Conservation (phyloP, 2,797 vertebrate species). For the Scarus forsteni region DNA sequence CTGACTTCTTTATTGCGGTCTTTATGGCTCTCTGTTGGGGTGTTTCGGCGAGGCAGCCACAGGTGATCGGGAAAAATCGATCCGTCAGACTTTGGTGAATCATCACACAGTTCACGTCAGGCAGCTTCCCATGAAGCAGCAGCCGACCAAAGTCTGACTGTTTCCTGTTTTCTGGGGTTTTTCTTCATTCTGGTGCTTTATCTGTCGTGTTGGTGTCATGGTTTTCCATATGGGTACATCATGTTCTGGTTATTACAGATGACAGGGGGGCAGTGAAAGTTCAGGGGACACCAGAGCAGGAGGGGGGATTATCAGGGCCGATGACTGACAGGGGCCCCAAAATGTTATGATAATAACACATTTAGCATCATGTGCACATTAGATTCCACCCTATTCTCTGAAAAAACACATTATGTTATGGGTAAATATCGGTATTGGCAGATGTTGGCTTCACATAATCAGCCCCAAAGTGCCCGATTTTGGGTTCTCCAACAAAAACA, state of each 20-base stretch:
- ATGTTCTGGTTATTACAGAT: slow-evolving; percentile 58
- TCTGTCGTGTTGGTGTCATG: not conserved
- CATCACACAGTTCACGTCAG: slow-evolving; percentile 11
- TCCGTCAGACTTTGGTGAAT: slow-evolving; percentile 23
- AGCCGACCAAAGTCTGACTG: accelerated
- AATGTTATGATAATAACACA: too few relatives aligned
- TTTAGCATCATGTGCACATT: too few relatives aligned
- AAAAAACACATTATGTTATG: too few relatives aligned
- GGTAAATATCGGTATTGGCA: too few relatives aligned
- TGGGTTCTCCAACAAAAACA: too few relatives aligned
- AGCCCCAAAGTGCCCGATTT: too few relatives aligned
- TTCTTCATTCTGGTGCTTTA: not conserved
- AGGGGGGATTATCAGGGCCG: too few relatives aligned
- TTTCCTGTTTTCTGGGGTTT: not conserved
- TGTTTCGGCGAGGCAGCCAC: slow-evolving; percentile 49
- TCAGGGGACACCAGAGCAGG: not conserved
- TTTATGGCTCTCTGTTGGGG: not conserved
- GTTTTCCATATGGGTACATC: not conserved
- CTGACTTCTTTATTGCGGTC: not conserved
- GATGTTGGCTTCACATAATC: too few relatives aligned
- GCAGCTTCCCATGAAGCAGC: not conserved
- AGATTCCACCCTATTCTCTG: too few relatives aligned
- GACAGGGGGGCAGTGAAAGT: slow-evolving; percentile 23
- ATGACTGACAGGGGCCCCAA: too few relatives aligned
- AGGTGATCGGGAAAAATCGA: slow-evolving; percentile 67